phyloP scores from a whole-genome alignment of 2,113 vertebrate genomes.

The Macaca fascicularis region DNA sequence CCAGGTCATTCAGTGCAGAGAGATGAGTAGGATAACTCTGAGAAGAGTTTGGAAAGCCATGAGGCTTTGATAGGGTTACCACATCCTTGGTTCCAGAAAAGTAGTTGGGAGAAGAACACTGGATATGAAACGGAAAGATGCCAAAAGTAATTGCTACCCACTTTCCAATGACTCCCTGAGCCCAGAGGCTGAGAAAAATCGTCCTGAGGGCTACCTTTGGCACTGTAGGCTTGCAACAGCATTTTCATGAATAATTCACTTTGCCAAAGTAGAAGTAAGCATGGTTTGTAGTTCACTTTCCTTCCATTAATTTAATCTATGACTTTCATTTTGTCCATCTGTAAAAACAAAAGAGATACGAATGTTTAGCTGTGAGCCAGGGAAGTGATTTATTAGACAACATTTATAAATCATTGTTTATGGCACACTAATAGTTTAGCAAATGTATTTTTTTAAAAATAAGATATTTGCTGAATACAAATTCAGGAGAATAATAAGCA shows the following conservation, averaged over 20 bases:
- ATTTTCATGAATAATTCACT: conserved; percentile 72
- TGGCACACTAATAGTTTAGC: conserved; percentile 53
- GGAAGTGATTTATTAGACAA: conserved; percentile 68
- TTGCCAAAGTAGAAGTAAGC: conserved; percentile 61
- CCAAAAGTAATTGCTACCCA: conserved; percentile 64
- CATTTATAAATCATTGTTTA: conserved; percentile 64
- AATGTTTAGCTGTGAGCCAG: conserved; percentile 60
- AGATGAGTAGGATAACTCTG: not conserved
- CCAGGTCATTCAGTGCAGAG: not conserved
- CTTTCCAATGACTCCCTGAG: conserved; percentile 53
- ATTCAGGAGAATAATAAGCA: conserved; percentile 27
- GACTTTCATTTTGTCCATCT: conserved; percentile 70
- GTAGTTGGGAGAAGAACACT: not conserved
- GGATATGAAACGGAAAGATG: conserved; percentile 23
- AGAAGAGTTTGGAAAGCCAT: not conserved
- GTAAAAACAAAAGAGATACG: conserved; percentile 62
- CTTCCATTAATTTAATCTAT: conserved; percentile 72
- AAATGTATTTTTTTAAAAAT: conserved; percentile 58
- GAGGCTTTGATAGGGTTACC: not conserved
- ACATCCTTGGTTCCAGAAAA: conserved; percentile 47
- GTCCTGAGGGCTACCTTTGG: conserved; percentile 60
- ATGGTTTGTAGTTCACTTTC: conserved; percentile 64
- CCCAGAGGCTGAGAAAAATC: conserved; percentile 57
- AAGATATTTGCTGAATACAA: conserved; percentile 14
- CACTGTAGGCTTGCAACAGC: conserved; percentile 29